A percentile compares a stretch with the other conserved stretches of the same genome.
phyloP scores from a whole-genome alignment of 2,113 vertebrate genomes.

The Toxostoma redivivum region DNA sequence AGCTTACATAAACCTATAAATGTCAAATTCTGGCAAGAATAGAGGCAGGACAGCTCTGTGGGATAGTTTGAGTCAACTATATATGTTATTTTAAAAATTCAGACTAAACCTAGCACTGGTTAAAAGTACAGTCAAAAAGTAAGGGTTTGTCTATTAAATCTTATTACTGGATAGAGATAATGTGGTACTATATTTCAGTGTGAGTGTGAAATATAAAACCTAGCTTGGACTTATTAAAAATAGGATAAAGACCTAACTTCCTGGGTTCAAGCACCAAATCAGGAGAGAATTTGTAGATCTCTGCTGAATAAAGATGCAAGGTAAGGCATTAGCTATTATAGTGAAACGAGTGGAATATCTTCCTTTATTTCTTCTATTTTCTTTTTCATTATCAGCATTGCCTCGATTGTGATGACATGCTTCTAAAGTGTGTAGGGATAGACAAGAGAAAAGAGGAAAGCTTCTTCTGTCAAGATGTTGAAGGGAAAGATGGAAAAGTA shows the following conservation, averaged over 20 bases:
- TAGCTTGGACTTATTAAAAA: background rate
- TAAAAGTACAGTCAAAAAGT: background rate
- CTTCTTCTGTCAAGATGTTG: background rate
- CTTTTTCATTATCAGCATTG: background rate
- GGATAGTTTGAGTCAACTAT: background rate
- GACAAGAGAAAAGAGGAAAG: background rate
- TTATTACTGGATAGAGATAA: background rate
- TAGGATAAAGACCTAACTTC: background rate
- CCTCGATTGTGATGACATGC: background rate
- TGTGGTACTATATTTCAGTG: background rate
- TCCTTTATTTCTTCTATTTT: background rate
- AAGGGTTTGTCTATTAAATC: background rate
- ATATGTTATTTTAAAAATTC: background rate
- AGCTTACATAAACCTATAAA: slow-evolving; percentile 47
- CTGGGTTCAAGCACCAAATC: background rate
- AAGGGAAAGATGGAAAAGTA: background rate
- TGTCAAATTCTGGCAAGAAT: slow-evolving; percentile 15
- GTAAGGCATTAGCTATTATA: background rate
- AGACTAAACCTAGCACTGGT: background rate
- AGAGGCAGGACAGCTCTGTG: background rate
- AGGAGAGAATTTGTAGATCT: background rate
- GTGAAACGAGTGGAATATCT: background rate
- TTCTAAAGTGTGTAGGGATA: background rate
- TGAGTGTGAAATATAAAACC: background rate
- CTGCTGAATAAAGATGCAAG: background rate